phyloP scores from a whole-genome alignment of 2,113 vertebrate species.

The Bufo bufo region DNA sequence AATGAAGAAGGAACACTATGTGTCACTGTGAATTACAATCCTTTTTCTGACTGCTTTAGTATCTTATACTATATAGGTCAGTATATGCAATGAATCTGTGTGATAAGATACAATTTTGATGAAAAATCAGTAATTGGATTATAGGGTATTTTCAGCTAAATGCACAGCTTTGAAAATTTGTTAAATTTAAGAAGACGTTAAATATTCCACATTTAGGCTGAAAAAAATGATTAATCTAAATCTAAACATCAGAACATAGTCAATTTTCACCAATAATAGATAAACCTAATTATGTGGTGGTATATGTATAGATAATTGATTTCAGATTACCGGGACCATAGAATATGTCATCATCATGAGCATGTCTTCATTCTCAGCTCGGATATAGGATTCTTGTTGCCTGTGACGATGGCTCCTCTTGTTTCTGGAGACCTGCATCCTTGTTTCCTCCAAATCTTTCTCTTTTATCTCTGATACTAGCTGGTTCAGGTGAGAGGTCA shows the following conservation, averaged over 20 bases:
- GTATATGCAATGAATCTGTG: background rate
- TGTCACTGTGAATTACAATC: background rate
- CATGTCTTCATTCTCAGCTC: conserved; percentile 79
- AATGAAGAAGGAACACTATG: background rate
- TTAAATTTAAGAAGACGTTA: too few species aligned
- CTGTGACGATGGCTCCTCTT: conserved; percentile 78
- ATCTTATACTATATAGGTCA: background rate
- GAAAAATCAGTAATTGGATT: background rate
- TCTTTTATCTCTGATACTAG: conserved; percentile 31
- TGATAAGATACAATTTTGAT: background rate
- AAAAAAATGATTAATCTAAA: background rate
- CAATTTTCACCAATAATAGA: background rate
- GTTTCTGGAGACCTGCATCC: conserved; percentile 72
- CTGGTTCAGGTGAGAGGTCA: background rate
- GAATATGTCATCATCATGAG: conserved; percentile 91
- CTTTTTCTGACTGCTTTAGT: background rate
- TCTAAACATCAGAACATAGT: too few species aligned
- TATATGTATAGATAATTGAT: background rate
- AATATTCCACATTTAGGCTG: too few species aligned
- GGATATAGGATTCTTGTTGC: conserved; percentile 66
- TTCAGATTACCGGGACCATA: conserved; percentile 88
- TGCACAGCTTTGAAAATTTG: too few species aligned
- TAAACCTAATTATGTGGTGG: background rate
- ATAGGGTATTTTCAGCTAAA: background rate
- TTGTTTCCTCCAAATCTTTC: conserved; percentile 38